phyloP scores from a whole-genome alignment of 2,797 vertebrate species.

The Rhabdophis nuchalis region DNA sequence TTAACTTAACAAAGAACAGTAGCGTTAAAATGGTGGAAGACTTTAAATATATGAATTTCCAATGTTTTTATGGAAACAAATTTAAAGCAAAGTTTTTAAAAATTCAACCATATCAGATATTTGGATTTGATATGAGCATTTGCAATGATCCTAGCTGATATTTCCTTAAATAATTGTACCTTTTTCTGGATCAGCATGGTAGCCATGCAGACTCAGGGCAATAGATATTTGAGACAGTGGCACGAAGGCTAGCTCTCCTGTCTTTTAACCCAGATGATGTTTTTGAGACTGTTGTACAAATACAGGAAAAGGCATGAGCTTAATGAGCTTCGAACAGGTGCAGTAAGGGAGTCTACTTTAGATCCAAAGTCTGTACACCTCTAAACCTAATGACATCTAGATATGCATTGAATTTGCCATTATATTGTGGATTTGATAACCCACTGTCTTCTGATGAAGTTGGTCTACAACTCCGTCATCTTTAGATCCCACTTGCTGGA shows the following conservation, averaged over 20 bases:
- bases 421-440: neutral
- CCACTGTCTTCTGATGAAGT: neutral
- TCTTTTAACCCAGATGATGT: neutral
- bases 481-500: neutral
- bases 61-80: neutral
- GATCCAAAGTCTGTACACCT: neutral
- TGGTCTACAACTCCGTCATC: neutral
- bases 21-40: neutral
- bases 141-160: neutral
- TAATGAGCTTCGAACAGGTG: neutral
- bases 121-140: neutral
- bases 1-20: neutral
- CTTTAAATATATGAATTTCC: neutral
- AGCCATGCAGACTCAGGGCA: neutral
- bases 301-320: neutral
- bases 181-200: neutral
- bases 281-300: neutral
- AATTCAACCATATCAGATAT: neutral
- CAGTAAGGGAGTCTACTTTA: neutral
- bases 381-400: neutral
- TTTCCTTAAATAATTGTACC: neutral
- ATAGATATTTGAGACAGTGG: neutral
- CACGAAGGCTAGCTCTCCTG: neutral
- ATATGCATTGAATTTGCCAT: neutral
- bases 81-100: neutral